phyloP scores from a whole-genome alignment of 2,797 vertebrate genomes.

The Sebastes glaucus region DNA sequence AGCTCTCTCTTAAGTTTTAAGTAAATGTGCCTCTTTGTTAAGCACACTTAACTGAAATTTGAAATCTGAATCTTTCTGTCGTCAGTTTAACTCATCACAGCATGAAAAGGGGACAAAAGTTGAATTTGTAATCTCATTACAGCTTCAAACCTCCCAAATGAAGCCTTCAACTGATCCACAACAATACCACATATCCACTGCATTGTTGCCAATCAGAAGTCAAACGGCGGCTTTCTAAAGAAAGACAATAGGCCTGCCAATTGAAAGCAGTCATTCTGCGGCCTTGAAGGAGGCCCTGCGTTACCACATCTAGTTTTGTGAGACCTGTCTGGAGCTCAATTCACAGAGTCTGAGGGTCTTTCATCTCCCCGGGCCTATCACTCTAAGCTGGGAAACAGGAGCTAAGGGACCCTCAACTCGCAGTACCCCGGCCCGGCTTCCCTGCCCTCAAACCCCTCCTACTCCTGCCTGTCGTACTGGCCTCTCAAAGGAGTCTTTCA shows the following conservation, averaged over 20 bases:
- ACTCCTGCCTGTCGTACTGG: slow-evolving; percentile 48
- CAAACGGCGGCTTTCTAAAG: slow-evolving; percentile 50
- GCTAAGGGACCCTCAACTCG: slow-evolving; percentile 73
- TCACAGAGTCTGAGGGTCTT: slow-evolving; percentile 74
- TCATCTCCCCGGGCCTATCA: slow-evolving; percentile 76
- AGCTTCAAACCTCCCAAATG: slow-evolving; percentile 31
- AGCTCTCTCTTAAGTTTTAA: background rate
- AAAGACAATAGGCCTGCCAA: slow-evolving; percentile 64
- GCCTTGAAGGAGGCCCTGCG: slow-evolving; percentile 64
- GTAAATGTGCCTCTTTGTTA: background rate
- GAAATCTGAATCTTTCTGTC: background rate
- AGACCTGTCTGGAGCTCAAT: slow-evolving; percentile 74
- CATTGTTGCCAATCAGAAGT: slow-evolving; percentile 56
- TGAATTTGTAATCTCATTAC: slow-evolving; percentile 45
- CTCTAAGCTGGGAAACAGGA: slow-evolving; percentile 78
- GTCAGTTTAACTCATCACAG: slow-evolving; percentile 6
- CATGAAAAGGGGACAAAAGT: background rate
- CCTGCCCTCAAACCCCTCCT: slow-evolving; percentile 60
- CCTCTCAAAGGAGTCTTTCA: slow-evolving; percentile 82
- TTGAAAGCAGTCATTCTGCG: slow-evolving; percentile 61
- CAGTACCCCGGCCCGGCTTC: slow-evolving; percentile 43
- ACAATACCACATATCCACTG: slow-evolving; percentile 47
- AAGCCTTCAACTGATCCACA: slow-evolving; percentile 42
- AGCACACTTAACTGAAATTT: background rate
- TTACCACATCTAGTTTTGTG: slow-evolving; percentile 74